Percentiles rank a stretch among this genome's conserved stretches.
Evolutionary conservation across 2,113 vertebrate species (phyloP).

Genomic region (Falcunculus frontatus): DNA sequence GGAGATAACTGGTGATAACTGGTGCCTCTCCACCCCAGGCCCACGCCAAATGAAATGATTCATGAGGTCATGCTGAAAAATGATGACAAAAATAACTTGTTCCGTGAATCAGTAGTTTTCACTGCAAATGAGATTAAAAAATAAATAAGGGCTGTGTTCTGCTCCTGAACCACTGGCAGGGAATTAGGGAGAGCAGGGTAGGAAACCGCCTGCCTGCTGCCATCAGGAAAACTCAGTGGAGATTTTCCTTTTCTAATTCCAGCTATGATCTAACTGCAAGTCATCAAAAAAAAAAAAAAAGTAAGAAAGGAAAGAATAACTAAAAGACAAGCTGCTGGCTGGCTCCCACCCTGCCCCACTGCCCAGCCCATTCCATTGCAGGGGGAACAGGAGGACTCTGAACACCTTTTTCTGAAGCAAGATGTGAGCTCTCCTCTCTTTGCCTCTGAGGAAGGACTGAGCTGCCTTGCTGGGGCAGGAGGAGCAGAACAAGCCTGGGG

Average conservation of each 20-base stretch:
- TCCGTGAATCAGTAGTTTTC: conserved; percentile 11
- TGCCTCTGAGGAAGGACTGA: not conserved
- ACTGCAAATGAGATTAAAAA: conserved; percentile 7
- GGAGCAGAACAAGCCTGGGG: not conserved
- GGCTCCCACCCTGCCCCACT: not conserved
- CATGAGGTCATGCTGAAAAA: conserved; percentile 39
- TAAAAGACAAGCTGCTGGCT: not conserved
- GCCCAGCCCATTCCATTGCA: not conserved
- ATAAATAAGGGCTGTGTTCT: not conserved
- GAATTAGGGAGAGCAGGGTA: not conserved
- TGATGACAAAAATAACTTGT: conserved; percentile 5
- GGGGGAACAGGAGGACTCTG: not conserved
- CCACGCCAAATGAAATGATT: not conserved
- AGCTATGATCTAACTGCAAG: conserved; percentile 52
- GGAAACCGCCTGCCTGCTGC: not conserved
- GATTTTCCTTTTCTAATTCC: conserved; percentile 45
- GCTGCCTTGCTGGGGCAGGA: not conserved
- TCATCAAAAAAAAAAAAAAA: not conserved
- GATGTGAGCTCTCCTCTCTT: not conserved
- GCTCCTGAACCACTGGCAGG: conserved; percentile 20
- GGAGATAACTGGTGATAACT: not conserved
- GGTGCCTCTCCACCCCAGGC: not conserved
- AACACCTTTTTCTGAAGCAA: not conserved
- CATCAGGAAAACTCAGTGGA: not conserved
- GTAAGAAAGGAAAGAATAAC: not conserved